Conservation (phyloP, 1,140 invertebrate species). For the Batillaria attramentaria region DNA sequence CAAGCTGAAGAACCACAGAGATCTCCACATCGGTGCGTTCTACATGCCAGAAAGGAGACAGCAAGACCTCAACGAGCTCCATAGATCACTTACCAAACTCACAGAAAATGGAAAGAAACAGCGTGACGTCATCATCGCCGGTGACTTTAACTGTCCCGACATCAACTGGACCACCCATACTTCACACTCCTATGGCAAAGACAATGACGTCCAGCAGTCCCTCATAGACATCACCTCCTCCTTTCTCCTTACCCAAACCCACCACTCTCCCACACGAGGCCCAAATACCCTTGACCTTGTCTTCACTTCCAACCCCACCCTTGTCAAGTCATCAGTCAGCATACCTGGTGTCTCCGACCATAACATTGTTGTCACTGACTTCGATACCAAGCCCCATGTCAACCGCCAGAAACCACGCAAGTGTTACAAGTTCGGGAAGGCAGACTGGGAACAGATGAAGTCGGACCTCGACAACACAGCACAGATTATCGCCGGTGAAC, state of each 20-base stretch:
- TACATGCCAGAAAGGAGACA: neutral
- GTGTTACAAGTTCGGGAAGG: neutral
- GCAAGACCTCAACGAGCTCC: neutral
- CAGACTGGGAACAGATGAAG: neutral
- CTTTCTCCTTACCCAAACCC: neutral
- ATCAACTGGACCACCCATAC: neutral
- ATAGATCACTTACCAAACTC: neutral
- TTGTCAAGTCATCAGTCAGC: constrained; percentile 18
- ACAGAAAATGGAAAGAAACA: neutral
- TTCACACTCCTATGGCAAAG: neutral
- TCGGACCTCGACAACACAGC: too few relatives aligned
- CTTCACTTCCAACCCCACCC: neutral
- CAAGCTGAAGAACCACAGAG: neutral
- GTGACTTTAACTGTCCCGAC: constrained; percentile 3
- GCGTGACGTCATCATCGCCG: neutral
- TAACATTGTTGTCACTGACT: neutral
- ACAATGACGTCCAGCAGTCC: neutral
- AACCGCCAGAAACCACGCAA: neutral
- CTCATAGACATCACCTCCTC: neutral
- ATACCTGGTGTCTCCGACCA: constrained; percentile 3
- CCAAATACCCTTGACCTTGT: constrained; percentile 1
- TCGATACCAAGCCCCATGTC: neutral
- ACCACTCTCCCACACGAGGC: neutral
- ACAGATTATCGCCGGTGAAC: too few relatives aligned
- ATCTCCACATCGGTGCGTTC: constrained; percentile 1